These are phyloP conservation scores for Fringilla coelebs DNA, from an alignment of 2,797 vertebrate species.

Conservation along the genomic window DNA sequence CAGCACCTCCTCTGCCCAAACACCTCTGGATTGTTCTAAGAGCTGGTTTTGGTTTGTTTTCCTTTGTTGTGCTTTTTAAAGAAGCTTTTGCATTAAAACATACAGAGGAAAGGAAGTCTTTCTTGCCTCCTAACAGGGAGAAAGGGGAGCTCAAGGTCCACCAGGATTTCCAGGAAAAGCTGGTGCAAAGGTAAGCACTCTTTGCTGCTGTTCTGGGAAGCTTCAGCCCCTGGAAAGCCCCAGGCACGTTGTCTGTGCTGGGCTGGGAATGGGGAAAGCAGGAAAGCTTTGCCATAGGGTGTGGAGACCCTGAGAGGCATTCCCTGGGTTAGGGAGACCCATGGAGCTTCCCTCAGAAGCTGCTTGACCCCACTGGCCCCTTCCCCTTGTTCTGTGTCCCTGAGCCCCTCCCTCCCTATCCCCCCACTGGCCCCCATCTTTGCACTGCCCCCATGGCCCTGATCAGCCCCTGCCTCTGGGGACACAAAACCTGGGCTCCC, in stretches of 20 bases:
- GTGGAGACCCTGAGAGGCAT: neutral
- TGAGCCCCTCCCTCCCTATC: neutral
- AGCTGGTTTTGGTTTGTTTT: neutral
- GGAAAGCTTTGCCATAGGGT: neutral
- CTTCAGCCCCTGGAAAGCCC: neutral
- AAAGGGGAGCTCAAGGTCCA: slow-evolving; percentile 76
- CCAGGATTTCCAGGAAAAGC: slow-evolving; percentile 78
- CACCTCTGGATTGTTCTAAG: neutral
- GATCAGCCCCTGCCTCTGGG: neutral
- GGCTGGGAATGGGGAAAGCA: accelerated
- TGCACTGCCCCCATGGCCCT: neutral
- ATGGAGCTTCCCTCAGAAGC: too few relatives aligned
- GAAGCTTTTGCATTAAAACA: neutral
- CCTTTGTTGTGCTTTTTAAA: neutral
- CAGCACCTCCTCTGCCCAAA: neutral
- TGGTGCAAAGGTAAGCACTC: slow-evolving; percentile 79
- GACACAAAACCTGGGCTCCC: neutral
- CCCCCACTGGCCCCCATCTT: neutral
- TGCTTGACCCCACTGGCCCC: too few relatives aligned
- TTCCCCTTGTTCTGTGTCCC: neutral
- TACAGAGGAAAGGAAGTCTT: neutral
- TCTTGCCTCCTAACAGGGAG: slow-evolving; percentile 71
- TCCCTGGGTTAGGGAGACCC: too few relatives aligned
- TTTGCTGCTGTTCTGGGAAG: neutral
- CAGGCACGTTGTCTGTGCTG: accelerated